Evolutionary conservation across 2,888 invertebrate genomes (phyloP).

Genomic region (Eristalis intricaria): DNA sequence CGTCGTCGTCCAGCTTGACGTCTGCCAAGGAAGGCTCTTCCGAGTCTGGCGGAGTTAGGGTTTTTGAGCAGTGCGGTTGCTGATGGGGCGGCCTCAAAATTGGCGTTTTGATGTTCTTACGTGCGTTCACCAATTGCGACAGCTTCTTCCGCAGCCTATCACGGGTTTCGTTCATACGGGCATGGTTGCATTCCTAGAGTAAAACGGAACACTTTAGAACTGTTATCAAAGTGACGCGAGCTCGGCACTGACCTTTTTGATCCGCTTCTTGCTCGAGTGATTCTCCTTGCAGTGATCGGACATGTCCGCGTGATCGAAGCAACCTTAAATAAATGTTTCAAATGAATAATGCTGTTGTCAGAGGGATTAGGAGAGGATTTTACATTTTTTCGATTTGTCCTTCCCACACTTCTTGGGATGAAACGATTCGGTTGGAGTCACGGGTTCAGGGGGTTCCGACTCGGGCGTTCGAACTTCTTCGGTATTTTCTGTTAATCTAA

Average conservation of each 20-base stretch:
- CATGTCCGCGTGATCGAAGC: slow-evolving; percentile 75
- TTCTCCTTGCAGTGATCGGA: slow-evolving; percentile 80
- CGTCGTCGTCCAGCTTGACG: slow-evolving; percentile 74
- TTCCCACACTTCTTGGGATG: slow-evolving; percentile 76
- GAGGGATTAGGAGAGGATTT: slow-evolving; percentile 15
- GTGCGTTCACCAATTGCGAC: slow-evolving; percentile 78
- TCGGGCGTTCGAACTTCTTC: slow-evolving; percentile 68
- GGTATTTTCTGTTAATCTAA: slow-evolving; percentile 50
- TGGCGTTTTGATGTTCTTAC: slow-evolving; percentile 76
- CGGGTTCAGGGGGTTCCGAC: slow-evolving; percentile 73
- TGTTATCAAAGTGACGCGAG: not conserved
- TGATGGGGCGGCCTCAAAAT: slow-evolving; percentile 58
- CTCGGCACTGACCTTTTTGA: slow-evolving; percentile 76
- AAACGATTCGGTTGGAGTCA: slow-evolving; percentile 73
- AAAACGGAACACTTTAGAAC: not conserved
- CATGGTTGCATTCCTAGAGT: slow-evolving; percentile 79
- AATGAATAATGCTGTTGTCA: not conserved
- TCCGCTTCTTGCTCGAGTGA: slow-evolving; percentile 79
- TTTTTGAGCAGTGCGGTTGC: slow-evolving; percentile 62
- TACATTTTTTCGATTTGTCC: slow-evolving; percentile 79
- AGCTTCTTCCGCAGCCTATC: slow-evolving; percentile 80
- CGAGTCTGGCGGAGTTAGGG: slow-evolving; percentile 48
- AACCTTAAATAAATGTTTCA: slow-evolving; percentile 56
- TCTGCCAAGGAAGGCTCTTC: slow-evolving; percentile 65
- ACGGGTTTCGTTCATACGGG: slow-evolving; percentile 80